A percentile compares a stretch with the other conserved stretches of the same genome.
Conservation (phyloP, 2,113 vertebrate genomes). For the Lichenostomus cassidix region DNA sequence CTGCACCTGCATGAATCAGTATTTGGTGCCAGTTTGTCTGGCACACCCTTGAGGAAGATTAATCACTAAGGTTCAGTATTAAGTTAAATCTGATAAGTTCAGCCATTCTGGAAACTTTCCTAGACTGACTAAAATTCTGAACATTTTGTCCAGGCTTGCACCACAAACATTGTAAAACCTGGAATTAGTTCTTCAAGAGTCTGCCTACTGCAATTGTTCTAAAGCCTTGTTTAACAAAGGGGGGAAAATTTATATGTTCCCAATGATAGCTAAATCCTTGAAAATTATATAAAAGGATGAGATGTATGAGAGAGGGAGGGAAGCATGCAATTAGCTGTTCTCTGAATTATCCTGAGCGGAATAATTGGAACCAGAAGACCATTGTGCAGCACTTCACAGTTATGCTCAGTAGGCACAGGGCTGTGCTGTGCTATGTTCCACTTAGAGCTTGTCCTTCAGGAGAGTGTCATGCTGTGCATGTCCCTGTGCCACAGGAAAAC, state of each 20-base stretch:
- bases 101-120: neutral
- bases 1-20: neutral
- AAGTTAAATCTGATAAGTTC: neutral
- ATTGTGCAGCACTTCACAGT: neutral
- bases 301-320: neutral
- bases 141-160: neutral
- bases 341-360: neutral
- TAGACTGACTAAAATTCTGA: neutral
- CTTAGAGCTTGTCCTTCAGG: neutral
- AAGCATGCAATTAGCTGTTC: slow-evolving; percentile 25
- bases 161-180: neutral
- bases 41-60: neutral
- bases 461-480: rapidly evolving
- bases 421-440: neutral
- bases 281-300: neutral
- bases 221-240: slow-evolving; percentile 1
- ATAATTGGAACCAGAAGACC: neutral
- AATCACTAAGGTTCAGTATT: neutral
- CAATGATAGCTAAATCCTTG: neutral
- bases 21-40: neutral
- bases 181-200: slow-evolving; percentile 29
- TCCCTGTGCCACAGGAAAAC: neutral
- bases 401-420: neutral
- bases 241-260: neutral
- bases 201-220: neutral